These are phyloP conservation scores for Hemibagrus guttatus DNA, from an alignment of 2,797 vertebrate genomes.

Conservation along the genomic window DNA sequence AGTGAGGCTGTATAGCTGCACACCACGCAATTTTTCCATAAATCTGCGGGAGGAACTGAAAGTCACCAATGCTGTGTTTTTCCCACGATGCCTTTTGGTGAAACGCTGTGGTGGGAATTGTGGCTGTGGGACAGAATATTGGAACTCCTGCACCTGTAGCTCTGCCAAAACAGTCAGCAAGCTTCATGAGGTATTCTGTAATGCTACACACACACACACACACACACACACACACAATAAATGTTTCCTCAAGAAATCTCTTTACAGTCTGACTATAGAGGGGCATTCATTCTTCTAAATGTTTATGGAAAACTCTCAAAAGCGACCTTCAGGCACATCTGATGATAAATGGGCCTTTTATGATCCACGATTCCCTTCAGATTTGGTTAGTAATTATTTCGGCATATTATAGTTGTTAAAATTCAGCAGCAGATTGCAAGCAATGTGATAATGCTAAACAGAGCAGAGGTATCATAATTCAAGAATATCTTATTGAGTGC, in stretches of 20 bases:
- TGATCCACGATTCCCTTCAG: not conserved
- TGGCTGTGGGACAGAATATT: conserved; percentile 84
- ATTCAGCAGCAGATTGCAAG: not conserved
- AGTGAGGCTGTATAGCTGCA: conserved; percentile 93
- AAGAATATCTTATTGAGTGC: not conserved
- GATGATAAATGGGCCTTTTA: not conserved
- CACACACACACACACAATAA: not conserved
- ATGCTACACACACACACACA: not conserved
- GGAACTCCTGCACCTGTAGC: conserved; percentile 87
- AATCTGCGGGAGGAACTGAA: conserved; percentile 92
- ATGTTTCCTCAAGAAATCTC: not conserved
- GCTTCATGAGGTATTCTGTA: conserved; percentile 85
- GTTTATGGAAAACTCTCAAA: not conserved
- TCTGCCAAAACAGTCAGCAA: conserved; percentile 85
- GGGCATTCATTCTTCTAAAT: too few species aligned
- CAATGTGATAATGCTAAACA: not conserved
- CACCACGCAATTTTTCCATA: conserved; percentile 92
- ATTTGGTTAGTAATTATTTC: not conserved
- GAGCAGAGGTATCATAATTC: not conserved
- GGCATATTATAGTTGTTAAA: not conserved
- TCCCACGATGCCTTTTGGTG: conserved; percentile 93
- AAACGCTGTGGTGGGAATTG: conserved; percentile 95
- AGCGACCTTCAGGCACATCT: conserved; percentile 6
- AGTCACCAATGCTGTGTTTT: conserved; percentile 87
- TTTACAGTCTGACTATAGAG: not conserved